Evolutionary conservation across 2,797 vertebrate species (phyloP).

Genomic region (Poliocrania exsul): DNA sequence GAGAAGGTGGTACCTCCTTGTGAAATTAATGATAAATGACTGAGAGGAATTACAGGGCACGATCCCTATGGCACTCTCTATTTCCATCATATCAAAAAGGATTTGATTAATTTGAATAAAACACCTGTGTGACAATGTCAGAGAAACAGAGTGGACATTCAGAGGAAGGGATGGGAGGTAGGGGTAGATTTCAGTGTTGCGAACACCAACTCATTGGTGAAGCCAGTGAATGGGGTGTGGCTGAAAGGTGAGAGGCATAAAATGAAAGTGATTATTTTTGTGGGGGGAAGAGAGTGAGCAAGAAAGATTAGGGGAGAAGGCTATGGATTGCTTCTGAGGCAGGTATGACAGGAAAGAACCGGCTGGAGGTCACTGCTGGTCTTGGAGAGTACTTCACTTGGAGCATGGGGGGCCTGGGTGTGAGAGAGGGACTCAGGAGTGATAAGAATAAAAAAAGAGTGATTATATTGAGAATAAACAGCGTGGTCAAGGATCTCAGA

Average conservation of each 20-base stretch:
- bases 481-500: not conserved
- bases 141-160: not conserved
- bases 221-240: not conserved
- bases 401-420: not conserved
- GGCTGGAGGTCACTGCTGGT: not conserved
- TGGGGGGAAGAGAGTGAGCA: fast-evolving
- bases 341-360: not conserved
- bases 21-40: not conserved
- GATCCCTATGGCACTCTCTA: not conserved
- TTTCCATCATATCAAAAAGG: not conserved
- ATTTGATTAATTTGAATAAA: not conserved
- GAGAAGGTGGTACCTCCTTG: not conserved
- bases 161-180: not conserved
- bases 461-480: not conserved
- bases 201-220: not conserved
- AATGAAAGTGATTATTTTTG: not conserved
- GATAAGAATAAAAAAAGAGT: not conserved
- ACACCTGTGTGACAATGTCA: not conserved
- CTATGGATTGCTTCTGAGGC: not conserved
- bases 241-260: not conserved
- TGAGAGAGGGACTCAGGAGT: not conserved
- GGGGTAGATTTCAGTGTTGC: not conserved
- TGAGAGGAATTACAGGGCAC: not conserved
- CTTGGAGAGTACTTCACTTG: not conserved
- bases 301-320: not conserved